Conservation (phyloP, 2,113 vertebrate genomes). For the Gallinago media region DNA sequence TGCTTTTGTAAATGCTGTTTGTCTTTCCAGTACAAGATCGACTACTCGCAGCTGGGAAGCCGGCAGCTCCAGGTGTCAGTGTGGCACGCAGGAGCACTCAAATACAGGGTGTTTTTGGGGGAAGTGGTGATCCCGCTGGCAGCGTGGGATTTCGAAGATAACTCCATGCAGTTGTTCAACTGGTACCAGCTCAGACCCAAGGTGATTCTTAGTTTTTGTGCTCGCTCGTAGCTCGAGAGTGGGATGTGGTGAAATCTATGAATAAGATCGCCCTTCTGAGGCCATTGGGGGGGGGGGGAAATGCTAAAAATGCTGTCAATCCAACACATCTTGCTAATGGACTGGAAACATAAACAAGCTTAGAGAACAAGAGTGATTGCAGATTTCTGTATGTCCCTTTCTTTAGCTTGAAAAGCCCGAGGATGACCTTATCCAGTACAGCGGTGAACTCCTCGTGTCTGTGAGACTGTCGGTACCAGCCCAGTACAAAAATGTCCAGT, state of each 20-base stretch:
- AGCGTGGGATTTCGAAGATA: slow-evolving; percentile 80
- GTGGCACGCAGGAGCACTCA: slow-evolving; percentile 86
- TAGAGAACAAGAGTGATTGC: neutral
- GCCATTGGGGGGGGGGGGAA: neutral
- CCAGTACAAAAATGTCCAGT: neutral
- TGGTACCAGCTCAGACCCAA: slow-evolving; percentile 86
- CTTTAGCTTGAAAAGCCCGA: slow-evolving; percentile 64
- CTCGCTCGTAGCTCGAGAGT: neutral
- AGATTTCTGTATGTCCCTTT: neutral
- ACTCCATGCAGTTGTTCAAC: slow-evolving; percentile 49
- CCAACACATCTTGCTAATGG: too few species aligned
- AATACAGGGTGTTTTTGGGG: slow-evolving; percentile 85
- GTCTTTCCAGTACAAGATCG: slow-evolving; percentile 81
- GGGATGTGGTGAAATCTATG: neutral
- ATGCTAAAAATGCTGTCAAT: neutral
- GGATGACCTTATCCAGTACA: slow-evolving; percentile 19
- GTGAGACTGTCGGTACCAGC: slow-evolving; percentile 63
- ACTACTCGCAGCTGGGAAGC: slow-evolving; percentile 76
- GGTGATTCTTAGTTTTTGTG: slow-evolving; percentile 69
- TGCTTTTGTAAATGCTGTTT: neutral
- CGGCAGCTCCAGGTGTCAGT: slow-evolving; percentile 85
- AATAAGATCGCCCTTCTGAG: neutral
- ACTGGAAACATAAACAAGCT: neutral
- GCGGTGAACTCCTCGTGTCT: slow-evolving; percentile 64
- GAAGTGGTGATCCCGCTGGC: slow-evolving; percentile 86